Conservation (phyloP, 2,888 invertebrate species). For the Pardosa pseudoannulata region DNA sequence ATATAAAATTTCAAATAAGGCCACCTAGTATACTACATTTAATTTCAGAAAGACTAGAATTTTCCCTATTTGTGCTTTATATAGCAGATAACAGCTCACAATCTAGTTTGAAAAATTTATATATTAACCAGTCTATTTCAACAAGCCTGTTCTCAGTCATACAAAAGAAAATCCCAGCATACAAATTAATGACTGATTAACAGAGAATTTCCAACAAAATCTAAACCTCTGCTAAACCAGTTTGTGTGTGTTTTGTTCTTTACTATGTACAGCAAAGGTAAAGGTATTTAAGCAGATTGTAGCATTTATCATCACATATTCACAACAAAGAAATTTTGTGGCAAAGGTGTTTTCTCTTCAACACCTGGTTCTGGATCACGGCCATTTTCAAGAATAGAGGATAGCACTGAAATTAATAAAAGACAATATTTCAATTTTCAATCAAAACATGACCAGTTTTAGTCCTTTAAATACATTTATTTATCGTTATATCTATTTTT, state of each 20-base stretch:
- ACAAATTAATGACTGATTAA: background rate
- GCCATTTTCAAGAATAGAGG: conserved; percentile 66
- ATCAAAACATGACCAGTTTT: too few relatives aligned
- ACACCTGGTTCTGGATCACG: conserved; percentile 65
- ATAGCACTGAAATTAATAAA: conserved; percentile 39
- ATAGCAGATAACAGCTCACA: background rate
- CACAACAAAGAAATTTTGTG: conserved; percentile 69
- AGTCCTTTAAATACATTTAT: too few relatives aligned
- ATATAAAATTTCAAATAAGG: too few relatives aligned
- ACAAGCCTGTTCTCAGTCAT: background rate
- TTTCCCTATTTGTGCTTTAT: background rate
- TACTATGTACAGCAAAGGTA: conserved; percentile 40
- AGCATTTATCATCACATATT: conserved; percentile 59
- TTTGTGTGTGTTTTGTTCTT: conserved; percentile 60
- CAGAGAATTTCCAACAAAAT: conserved; percentile 5
- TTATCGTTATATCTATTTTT: too few relatives aligned
- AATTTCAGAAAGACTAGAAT: too few relatives aligned
- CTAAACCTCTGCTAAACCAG: conserved; percentile 55
- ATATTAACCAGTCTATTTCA: background rate
- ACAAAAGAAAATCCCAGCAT: background rate
- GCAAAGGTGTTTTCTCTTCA: conserved; percentile 50
- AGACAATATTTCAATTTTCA: background rate
- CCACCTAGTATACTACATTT: too few relatives aligned
- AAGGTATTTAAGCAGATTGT: conserved; percentile 11
- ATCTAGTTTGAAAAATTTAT: too few relatives aligned